Conservation (phyloP, 2,888 invertebrate species). For the Napeogenes inachia region DNA sequence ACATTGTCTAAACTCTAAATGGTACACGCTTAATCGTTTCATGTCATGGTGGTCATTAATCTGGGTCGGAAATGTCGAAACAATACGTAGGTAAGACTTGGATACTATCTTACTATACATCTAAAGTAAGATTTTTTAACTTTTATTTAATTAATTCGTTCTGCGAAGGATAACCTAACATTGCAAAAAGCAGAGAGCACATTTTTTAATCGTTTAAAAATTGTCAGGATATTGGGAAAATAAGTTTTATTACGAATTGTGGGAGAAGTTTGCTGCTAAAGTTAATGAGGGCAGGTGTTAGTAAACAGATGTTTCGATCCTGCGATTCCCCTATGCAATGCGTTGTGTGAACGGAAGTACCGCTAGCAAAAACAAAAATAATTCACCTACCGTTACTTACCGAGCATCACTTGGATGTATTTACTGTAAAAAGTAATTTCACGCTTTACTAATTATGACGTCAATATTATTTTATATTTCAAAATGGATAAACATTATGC, state of each 20-base stretch:
- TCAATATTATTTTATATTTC: no score
- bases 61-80: slow-evolving; percentile 11
- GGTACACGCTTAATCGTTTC: slow-evolving; percentile 11
- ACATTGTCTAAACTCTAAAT: slow-evolving; percentile 16
- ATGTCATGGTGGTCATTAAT: slow-evolving; percentile 10
- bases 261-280: slow-evolving; percentile 2
- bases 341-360: slow-evolving; percentile 37
- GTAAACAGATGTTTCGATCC: slow-evolving; percentile 31
- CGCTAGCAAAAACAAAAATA: slow-evolving; percentile 22
- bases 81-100: background rate
- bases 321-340: slow-evolving; percentile 25
- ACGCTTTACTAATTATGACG: no score
- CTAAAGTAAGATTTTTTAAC: no score
- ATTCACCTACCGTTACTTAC: slow-evolving; percentile 14
- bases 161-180: no score
- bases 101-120: no score
- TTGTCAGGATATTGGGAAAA: no score
- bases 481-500: no score
- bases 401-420: slow-evolving; percentile 7
- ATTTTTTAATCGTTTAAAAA: no score
- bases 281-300: slow-evolving; percentile 18
- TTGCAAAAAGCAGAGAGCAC: background rate
- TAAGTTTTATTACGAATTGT: background rate
- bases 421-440: background rate
- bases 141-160: no score